Evolutionary conservation across 23 tunicate species (phyloP).

Genomic region (Botrylloides violaceus): DNA sequence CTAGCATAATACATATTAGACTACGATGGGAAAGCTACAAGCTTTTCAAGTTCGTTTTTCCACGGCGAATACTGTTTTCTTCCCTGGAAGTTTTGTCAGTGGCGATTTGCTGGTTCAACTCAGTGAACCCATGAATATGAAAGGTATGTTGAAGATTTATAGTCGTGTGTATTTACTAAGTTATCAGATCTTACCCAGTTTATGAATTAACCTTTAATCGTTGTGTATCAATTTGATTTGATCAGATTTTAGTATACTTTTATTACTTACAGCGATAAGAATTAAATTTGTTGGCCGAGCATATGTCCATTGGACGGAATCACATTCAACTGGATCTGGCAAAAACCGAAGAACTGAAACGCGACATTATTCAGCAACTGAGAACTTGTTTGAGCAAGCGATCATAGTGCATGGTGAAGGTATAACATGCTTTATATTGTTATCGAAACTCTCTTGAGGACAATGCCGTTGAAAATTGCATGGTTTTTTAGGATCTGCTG

Average conservation of each 20-base stretch:
- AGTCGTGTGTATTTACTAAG: too few species aligned
- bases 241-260: background rate
- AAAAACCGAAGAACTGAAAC: constrained; percentile 29
- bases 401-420: constrained; percentile 44
- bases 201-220: too few species aligned
- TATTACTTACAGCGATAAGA: constrained; percentile 23
- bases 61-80: constrained; percentile 14
- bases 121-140: constrained; percentile 42
- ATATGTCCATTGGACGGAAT: constrained; percentile 61
- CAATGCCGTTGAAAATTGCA: background rate
- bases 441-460: too few species aligned
- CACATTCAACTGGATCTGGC: constrained; percentile 14
- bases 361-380: constrained; percentile 37
- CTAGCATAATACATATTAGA: too few species aligned
- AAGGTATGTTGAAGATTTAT: constrained; percentile 38
- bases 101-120: constrained; percentile 34
- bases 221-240: background rate
- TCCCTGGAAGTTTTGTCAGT: constrained; percentile 28
- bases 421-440: background rate
- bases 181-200: too few species aligned
- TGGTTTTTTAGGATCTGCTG: background rate
- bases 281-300: constrained; percentile 52
- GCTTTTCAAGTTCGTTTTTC: background rate
- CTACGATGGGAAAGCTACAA: constrained; percentile 8
- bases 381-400: constrained; percentile 37